These are phyloP conservation scores for Condylura cristata DNA, from an alignment of 2,113 vertebrate genomes.

Conservation along the genomic window DNA sequence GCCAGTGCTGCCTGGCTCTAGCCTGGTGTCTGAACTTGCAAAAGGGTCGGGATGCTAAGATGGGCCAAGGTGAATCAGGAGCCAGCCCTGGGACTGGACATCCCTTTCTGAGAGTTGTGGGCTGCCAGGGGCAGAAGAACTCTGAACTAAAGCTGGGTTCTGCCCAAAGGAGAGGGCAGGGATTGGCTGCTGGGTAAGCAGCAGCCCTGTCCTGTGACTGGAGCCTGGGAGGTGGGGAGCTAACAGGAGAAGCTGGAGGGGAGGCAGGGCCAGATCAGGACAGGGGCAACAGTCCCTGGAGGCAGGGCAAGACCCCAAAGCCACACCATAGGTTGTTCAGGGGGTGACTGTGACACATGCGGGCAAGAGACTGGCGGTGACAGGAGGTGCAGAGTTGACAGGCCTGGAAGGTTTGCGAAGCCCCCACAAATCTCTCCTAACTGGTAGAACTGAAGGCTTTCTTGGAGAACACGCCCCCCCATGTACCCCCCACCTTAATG, in stretches of 20 bases:
- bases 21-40: background rate
- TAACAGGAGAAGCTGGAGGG: background rate
- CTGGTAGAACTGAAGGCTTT: background rate
- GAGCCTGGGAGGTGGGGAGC: background rate
- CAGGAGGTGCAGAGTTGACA: background rate
- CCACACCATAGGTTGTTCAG: no score
- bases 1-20: background rate
- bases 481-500: background rate
- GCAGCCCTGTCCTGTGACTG: background rate
- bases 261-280: background rate
- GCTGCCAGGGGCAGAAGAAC: background rate
- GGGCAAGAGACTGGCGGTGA: background rate
- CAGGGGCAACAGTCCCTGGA: accelerated
- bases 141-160: background rate
- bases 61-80: background rate
- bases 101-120: background rate
- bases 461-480: background rate
- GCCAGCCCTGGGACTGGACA: background rate
- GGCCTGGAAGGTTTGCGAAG: background rate
- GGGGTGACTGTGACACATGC: no score
- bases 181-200: background rate
- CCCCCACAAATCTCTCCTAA: background rate
- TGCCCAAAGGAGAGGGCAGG: background rate
- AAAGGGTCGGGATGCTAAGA: background rate
- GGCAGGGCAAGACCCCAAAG: background rate